Conservation (phyloP, 2,113 vertebrate genomes). For the Arothron firmamentum region DNA sequence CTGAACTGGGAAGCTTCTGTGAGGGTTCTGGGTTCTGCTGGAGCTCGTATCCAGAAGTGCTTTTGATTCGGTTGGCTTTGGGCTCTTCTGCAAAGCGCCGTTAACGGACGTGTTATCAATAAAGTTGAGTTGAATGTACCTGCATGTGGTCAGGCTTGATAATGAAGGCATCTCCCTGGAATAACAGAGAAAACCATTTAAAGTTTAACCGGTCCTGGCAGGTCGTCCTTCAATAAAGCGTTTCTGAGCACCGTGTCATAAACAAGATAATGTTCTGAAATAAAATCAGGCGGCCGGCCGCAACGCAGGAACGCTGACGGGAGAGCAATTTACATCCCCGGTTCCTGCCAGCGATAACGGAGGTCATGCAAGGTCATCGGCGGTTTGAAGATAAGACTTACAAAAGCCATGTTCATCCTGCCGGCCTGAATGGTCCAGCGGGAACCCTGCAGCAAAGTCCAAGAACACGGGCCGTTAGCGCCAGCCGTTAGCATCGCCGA, state of each 20-base stretch:
- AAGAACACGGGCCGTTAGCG: not conserved
- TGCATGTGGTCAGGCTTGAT: constrained; percentile 96
- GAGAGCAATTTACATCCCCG: not conserved
- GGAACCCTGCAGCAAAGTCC: constrained; percentile 79
- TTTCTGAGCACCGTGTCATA: not conserved
- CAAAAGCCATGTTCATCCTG: constrained; percentile 91
- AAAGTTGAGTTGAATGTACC: constrained; percentile 61
- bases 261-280: not conserved
- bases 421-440: constrained; percentile 96
- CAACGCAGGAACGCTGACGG: not conserved
- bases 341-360: constrained; percentile 11
- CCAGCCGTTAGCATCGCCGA: not conserved
- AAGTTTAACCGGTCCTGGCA: too few relatives aligned
- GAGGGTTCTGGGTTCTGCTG: too few relatives aligned
- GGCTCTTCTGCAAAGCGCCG: too few relatives aligned
- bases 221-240: too few relatives aligned
- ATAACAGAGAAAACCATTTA: constrained; percentile 7
- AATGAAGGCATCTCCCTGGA: constrained; percentile 80
- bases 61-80: too few relatives aligned
- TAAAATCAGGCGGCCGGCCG: not conserved
- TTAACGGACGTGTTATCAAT: not conserved
- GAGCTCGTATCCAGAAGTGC: too few relatives aligned
- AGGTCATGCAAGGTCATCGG: constrained; percentile 15
- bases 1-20: too few relatives aligned
- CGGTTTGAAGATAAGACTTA: constrained; percentile 68